Evolutionary conservation across 2,888 invertebrate genomes (phyloP).

Genomic region (Ceramica pisi): DNA sequence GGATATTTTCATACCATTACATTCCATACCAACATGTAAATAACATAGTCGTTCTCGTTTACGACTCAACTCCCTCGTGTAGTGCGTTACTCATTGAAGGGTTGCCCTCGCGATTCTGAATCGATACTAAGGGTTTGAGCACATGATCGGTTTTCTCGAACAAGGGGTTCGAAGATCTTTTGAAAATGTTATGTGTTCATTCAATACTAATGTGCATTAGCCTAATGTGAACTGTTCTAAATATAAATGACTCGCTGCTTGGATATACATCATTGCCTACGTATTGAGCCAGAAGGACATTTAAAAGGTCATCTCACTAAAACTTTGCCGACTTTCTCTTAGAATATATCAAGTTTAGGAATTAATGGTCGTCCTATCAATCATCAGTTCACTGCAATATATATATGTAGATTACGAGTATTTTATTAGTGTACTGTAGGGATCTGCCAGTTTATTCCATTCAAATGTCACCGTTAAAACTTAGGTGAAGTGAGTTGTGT

Average conservation of each 20-base stretch:
- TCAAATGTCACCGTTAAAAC: no score
- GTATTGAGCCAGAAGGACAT: no score
- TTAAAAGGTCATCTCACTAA: no score
- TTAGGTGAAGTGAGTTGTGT: no score
- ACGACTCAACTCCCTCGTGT: constrained; percentile 54
- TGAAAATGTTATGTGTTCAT: constrained; percentile 47
- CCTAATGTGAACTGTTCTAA: constrained; percentile 11
- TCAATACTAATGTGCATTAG: constrained; percentile 39
- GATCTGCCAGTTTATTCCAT: no score
- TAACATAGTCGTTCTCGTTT: constrained; percentile 52
- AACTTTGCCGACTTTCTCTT: no score
- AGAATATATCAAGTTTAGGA: no score
- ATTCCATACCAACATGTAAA: constrained; percentile 43
- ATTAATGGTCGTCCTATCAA: no score
- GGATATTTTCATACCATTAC: constrained; percentile 32
- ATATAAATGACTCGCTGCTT: constrained; percentile 4
- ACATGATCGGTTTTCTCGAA: constrained; percentile 58
- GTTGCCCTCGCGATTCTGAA: constrained; percentile 53
- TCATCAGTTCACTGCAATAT: no score
- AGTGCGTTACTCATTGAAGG: constrained; percentile 61
- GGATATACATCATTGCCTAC: not conserved
- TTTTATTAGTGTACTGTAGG: no score
- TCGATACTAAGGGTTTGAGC: constrained; percentile 59
- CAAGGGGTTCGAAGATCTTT: constrained; percentile 50
- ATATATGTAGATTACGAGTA: no score